These are phyloP conservation scores for rat (Rattus norvegicus) DNA, from an alignment of 2,113 vertebrate genomes.

Conservation along the genomic window DNA sequence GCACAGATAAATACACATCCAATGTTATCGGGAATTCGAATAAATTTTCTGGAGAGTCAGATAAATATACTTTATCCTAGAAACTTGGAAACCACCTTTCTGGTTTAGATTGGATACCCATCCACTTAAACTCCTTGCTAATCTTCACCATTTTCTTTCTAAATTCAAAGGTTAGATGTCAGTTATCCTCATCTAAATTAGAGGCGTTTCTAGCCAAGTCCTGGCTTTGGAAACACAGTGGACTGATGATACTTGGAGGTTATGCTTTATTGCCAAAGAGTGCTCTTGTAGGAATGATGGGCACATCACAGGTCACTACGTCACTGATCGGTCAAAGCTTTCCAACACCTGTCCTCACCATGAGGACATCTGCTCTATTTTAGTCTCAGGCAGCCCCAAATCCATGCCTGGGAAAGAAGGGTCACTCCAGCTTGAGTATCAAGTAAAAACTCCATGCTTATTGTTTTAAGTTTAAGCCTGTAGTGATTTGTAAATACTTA, in stretches of 20 bases:
- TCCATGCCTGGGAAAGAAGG: background rate
- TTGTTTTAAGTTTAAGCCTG: conserved; percentile 43
- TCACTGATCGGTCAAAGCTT: conserved; percentile 37
- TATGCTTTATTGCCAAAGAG: background rate
- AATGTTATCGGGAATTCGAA: conserved; percentile 55
- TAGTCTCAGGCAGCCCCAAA: conserved; percentile 13
- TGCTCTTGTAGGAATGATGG: background rate
- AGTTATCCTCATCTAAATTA: background rate
- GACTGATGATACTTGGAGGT: background rate
- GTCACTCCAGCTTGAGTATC: background rate
- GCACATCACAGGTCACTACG: background rate
- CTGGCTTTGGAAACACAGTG: conserved; percentile 10
- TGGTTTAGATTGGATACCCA: background rate
- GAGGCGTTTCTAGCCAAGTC: background rate
- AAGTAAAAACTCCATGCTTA: background rate
- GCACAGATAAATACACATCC: background rate
- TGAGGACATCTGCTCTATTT: conserved; percentile 16
- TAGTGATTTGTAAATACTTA: background rate
- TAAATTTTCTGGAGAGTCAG: conserved; percentile 42
- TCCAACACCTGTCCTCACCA: conserved; percentile 31
- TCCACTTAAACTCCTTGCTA: background rate
- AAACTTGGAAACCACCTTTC: conserved; percentile 42
- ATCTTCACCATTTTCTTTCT: background rate
- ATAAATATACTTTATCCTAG: conserved; percentile 27
- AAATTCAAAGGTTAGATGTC: background rate